Percentiles rank a stretch among this genome's conserved stretches.
These are phyloP conservation scores for Polymixis lichenea DNA, from an alignment of 2,888 invertebrate species.

Conservation along the genomic window DNA sequence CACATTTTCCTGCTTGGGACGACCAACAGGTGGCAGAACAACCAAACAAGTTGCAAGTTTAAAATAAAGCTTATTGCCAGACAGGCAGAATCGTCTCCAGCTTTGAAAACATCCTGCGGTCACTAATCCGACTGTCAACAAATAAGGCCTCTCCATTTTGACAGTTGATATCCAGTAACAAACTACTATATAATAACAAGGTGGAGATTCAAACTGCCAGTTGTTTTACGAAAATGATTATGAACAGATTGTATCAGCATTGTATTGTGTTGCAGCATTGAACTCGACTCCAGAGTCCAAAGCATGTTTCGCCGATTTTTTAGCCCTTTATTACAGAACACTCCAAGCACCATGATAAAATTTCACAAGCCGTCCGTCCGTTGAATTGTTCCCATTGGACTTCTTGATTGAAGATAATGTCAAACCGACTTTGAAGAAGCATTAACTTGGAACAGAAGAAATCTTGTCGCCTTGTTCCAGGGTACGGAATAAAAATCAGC, in stretches of 20 bases:
- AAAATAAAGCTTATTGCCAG: too few species aligned
- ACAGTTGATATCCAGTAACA: neutral
- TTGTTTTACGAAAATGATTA: neutral
- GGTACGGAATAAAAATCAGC: neutral
- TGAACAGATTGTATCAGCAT: slow-evolving; percentile 4
- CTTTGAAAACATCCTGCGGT: neutral
- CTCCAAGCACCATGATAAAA: slow-evolving; percentile 51
- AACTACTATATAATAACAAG: neutral
- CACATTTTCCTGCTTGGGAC: slow-evolving; percentile 1
- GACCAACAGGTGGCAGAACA: slow-evolving; percentile 42
- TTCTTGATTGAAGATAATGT: slow-evolving; percentile 2
- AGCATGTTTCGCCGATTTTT: slow-evolving; percentile 22
- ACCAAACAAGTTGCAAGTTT: slow-evolving; percentile 1
- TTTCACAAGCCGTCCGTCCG: neutral
- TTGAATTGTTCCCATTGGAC: neutral
- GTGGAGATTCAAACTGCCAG: slow-evolving; percentile 24
- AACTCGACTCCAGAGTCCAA: neutral
- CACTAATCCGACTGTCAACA: neutral
- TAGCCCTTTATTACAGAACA: slow-evolving; percentile 55
- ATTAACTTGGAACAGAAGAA: neutral
- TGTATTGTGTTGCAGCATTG: neutral
- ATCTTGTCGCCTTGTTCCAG: neutral
- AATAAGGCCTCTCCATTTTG: slow-evolving; percentile 1
- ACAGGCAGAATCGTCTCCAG: neutral
- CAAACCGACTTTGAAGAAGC: neutral